Percentiles rank a stretch among this genome's conserved stretches.
These are phyloP conservation scores for Microctonus brassicae DNA, from an alignment of 2,888 invertebrate genomes.

Conservation along the genomic window DNA sequence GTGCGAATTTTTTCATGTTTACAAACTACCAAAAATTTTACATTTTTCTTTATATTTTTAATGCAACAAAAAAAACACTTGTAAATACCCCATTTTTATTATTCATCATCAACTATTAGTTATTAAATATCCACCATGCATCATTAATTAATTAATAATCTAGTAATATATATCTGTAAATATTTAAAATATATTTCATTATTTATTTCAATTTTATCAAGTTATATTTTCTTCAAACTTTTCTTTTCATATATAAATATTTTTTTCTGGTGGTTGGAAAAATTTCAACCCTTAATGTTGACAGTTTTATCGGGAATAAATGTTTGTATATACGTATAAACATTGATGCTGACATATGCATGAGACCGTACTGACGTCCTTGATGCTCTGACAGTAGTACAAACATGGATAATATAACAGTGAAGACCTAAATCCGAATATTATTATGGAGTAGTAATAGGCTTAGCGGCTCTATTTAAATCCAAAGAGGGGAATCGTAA, in stretches of 20 bases:
- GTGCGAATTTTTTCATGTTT: too few relatives aligned
- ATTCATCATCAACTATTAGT: too few relatives aligned
- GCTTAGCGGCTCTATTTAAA: conserved; percentile 56
- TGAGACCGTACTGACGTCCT: conserved; percentile 24
- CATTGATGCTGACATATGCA: conserved; percentile 50
- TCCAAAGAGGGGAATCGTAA: conserved; percentile 40
- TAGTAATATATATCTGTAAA: too few relatives aligned
- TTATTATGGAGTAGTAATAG: conserved; percentile 64
- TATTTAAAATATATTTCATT: too few relatives aligned
- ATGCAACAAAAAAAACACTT: too few relatives aligned
- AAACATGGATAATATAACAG: conserved; percentile 48
- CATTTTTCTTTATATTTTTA: too few relatives aligned
- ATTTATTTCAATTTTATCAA: too few relatives aligned
- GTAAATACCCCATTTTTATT: too few relatives aligned
- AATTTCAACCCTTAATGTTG: conserved; percentile 21
- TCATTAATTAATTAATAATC: too few relatives aligned
- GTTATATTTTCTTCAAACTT: too few relatives aligned
- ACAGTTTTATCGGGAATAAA: conserved; percentile 40
- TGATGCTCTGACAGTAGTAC: conserved; percentile 39
- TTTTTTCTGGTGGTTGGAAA: background rate
- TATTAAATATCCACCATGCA: too few relatives aligned
- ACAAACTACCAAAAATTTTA: too few relatives aligned
- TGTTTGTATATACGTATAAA: background rate
- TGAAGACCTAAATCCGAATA: conserved; percentile 53
- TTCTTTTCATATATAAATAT: background rate